Percentiles rank a stretch among this genome's conserved stretches.
Conservation (phyloP, 2,797 vertebrate species). For the Sebastes cheni region DNA sequence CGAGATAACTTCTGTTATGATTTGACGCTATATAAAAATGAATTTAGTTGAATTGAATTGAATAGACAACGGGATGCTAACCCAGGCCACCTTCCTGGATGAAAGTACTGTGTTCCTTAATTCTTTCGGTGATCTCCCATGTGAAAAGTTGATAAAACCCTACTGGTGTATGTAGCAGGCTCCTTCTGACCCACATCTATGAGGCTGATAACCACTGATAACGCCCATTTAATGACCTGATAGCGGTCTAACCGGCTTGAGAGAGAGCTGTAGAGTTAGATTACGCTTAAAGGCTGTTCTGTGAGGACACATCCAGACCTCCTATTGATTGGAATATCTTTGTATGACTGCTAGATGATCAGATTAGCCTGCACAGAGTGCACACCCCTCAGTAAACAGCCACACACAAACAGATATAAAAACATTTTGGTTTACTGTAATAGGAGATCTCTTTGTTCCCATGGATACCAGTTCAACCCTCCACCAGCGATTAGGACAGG, state of each 20-base stretch:
- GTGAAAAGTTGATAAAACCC: too few relatives aligned
- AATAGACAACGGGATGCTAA: background rate
- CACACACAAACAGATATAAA: conserved; percentile 1
- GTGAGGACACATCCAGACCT: conserved; percentile 17
- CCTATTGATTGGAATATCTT: conserved; percentile 44
- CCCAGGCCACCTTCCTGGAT: background rate
- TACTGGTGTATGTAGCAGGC: too few relatives aligned
- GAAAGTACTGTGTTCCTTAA: background rate
- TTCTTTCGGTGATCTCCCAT: too few relatives aligned
- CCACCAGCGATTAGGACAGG: background rate
- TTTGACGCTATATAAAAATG: too few relatives aligned
- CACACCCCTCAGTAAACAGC: conserved; percentile 14
- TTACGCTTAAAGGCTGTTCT: background rate
- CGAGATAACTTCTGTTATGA: too few relatives aligned
- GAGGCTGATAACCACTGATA: too few relatives aligned
- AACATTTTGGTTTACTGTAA: background rate
- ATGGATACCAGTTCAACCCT: conserved; percentile 9
- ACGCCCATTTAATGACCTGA: too few relatives aligned
- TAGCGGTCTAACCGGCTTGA: too few relatives aligned
- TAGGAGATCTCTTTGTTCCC: conserved; percentile 21
- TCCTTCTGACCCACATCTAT: too few relatives aligned
- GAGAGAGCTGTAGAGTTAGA: too few relatives aligned
- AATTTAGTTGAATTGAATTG: too few relatives aligned
- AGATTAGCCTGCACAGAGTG: conserved; percentile 24
- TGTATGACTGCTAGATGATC: conserved; percentile 2